Evolutionary conservation across 2,797 vertebrate species (phyloP).

Genomic region (Sebastes steindachneri): DNA sequence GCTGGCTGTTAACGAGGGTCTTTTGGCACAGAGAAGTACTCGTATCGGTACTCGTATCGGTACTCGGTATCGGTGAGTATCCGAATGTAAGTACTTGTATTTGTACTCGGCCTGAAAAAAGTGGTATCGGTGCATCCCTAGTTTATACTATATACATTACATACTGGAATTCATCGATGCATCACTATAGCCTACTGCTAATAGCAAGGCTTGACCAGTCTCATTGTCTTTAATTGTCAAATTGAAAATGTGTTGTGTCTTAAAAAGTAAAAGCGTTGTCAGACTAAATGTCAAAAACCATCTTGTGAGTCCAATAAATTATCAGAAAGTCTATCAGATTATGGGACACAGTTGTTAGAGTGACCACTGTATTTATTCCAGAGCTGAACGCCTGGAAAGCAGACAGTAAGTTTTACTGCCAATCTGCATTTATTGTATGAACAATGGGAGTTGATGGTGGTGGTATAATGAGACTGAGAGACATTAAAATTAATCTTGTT

Average conservation of each 20-base stretch:
- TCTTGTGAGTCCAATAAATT: background rate
- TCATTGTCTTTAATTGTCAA: background rate
- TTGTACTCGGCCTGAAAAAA: no score
- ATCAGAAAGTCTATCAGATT: background rate
- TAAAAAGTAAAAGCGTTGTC: background rate
- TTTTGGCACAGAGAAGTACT: no score
- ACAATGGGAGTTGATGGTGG: constrained; percentile 27
- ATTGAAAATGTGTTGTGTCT: background rate
- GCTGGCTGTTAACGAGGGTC: no score
- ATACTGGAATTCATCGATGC: background rate
- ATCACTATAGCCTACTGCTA: background rate
- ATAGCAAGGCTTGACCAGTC: background rate
- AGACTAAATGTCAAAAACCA: background rate
- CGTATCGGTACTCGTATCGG: no score
- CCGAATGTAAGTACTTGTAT: no score
- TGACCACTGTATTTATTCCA: background rate
- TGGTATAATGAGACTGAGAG: constrained; percentile 24
- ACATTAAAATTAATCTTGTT: constrained; percentile 53
- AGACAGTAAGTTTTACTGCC: constrained; percentile 1
- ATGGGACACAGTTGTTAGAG: background rate
- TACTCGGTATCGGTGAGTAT: no score
- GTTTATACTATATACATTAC: no score
- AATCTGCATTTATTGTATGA: constrained; percentile 20
- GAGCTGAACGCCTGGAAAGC: background rate
- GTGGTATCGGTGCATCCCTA: no score